Conservation (phyloP, 2,113 vertebrate genomes). For the Pygathrix nemaeus region DNA sequence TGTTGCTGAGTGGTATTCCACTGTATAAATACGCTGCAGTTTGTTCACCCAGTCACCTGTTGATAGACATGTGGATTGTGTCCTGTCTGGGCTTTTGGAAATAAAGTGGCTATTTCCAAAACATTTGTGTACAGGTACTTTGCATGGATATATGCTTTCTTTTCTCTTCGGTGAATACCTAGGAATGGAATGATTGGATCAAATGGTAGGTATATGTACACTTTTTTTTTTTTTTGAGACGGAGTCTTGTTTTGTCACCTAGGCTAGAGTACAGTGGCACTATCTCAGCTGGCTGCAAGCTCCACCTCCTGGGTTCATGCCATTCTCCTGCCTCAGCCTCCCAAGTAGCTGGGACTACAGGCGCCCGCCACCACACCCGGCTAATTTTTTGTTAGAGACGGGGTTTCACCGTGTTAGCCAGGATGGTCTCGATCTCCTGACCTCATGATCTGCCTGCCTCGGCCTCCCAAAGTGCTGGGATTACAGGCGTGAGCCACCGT, state of each 20-base stretch:
- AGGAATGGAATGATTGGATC: neutral
- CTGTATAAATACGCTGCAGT: neutral
- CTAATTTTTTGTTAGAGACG: too few relatives aligned
- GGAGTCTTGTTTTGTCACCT: too few relatives aligned
- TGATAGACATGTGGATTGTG: neutral
- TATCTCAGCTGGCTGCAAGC: too few relatives aligned
- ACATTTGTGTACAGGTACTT: neutral
- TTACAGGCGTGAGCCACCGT: too few relatives aligned
- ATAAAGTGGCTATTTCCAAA: neutral
- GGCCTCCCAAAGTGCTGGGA: too few relatives aligned
- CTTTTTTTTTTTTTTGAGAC: too few relatives aligned
- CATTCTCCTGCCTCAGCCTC: too few relatives aligned
- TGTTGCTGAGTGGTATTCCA: neutral
- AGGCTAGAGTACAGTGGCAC: too few relatives aligned
- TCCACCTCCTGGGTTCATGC: too few relatives aligned
- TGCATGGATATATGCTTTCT: neutral
- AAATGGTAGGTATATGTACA: neutral
- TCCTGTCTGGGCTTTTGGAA: neutral
- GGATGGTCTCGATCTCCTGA: too few relatives aligned
- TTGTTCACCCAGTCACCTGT: neutral
- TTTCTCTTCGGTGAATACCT: neutral
- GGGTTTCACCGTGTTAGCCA: too few relatives aligned
- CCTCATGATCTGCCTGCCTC: accelerated
- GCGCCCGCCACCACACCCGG: accelerated
- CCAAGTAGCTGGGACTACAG: too few relatives aligned